phyloP scores from a whole-genome alignment of 2,888 invertebrate species.

The Euspilapteryx auroguttella region DNA sequence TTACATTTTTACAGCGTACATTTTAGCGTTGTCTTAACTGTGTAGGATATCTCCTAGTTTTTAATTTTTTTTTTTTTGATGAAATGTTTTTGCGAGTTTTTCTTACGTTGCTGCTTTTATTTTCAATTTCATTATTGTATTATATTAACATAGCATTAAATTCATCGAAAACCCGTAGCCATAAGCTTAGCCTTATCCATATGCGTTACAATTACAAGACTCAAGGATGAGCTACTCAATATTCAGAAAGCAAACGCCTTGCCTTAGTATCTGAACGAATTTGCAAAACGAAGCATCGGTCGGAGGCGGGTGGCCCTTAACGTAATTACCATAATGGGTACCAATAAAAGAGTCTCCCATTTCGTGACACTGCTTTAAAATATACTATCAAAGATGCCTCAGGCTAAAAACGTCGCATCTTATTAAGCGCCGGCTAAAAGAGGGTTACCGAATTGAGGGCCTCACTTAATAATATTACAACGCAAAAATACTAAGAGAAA shows the following conservation, averaged over 20 bases:
- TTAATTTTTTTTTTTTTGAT: too few species aligned
- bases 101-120: too few species aligned
- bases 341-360: conserved; percentile 56
- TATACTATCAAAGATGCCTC: conserved; percentile 54
- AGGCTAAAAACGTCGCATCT: conserved; percentile 57
- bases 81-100: too few species aligned
- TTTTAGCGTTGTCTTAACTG: too few species aligned
- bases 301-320: conserved; percentile 46
- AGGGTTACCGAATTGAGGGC: conserved; percentile 33
- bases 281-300: conserved; percentile 52
- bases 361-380: conserved; percentile 55
- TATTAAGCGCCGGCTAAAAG: conserved; percentile 47
- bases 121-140: too few species aligned
- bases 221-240: conserved; percentile 54
- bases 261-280: conserved; percentile 55
- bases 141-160: too few species aligned
- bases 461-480: conserved; percentile 53
- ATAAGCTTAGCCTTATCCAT: too few species aligned
- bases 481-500: too few species aligned
- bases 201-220: too few species aligned
- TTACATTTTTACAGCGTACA: too few species aligned
- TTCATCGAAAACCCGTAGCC: too few species aligned
- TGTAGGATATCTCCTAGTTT: too few species aligned
- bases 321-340: conserved; percentile 58
- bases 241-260: conserved; percentile 48